Conservation (phyloP, 2,113 vertebrate species). For the Pica pica region DNA sequence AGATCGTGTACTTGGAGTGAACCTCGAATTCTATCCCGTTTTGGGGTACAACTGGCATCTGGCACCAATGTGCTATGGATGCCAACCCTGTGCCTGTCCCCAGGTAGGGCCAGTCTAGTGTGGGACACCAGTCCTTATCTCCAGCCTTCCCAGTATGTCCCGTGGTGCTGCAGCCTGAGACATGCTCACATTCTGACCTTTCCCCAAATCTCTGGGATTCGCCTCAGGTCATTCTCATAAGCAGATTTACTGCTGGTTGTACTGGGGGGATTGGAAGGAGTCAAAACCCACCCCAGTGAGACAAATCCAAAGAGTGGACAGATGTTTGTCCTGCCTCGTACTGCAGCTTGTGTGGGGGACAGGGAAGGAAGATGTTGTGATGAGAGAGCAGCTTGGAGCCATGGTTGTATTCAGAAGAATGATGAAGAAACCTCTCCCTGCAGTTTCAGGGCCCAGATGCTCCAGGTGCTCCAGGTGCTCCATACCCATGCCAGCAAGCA, state of each 20-base stretch:
- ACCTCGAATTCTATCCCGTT: neutral
- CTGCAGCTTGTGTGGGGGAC: fast-evolving
- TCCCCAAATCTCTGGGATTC: neutral
- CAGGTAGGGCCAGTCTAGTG: neutral
- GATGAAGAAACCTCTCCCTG: neutral
- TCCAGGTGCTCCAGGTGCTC: neutral
- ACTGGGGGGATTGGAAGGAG: neutral
- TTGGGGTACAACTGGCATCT: fast-evolving
- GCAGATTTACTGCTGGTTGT: neutral
- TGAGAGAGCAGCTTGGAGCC: neutral
- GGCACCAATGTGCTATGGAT: fast-evolving
- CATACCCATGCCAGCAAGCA: fast-evolving
- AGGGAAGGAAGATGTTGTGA: neutral
- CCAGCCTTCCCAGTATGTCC: neutral
- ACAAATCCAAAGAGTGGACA: neutral
- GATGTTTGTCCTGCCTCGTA: neutral
- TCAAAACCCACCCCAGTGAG: neutral
- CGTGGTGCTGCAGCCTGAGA: neutral
- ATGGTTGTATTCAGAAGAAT: fast-evolving
- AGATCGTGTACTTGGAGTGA: neutral
- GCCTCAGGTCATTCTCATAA: neutral
- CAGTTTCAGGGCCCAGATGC: neutral
- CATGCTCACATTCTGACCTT: neutral
- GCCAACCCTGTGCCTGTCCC: neutral
- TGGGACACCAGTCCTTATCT: neutral